Evolutionary conservation across 2,888 invertebrate genomes (phyloP).

Genomic region (Drosophila antonietae): DNA sequence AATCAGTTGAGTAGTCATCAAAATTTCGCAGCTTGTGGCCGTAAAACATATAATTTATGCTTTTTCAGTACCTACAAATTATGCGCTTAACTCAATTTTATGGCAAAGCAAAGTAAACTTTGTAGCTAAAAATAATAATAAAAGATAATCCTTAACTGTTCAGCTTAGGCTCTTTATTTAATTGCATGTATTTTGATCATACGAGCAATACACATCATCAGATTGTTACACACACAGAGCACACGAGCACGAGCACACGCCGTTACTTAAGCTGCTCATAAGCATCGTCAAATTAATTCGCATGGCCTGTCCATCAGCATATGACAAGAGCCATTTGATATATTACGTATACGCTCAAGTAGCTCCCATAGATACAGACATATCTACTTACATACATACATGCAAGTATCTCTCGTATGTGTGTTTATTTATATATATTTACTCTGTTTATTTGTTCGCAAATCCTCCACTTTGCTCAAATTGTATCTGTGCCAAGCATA

Average conservation of each 20-base stretch:
- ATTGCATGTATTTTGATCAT: slow-evolving; percentile 5
- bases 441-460: slow-evolving; percentile 34
- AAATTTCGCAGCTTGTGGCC: not conserved
- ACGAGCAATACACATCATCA: not conserved
- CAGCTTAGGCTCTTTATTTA: not conserved
- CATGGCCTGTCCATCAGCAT: slow-evolving; percentile 38
- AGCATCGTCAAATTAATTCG: slow-evolving; percentile 44
- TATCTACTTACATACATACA: not conserved
- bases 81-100: not conserved
- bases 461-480: slow-evolving; percentile 42
- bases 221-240: slow-evolving; percentile 10
- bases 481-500: slow-evolving; percentile 56
- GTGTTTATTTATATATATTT: slow-evolving; percentile 15
- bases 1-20: not conserved
- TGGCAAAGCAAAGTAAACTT: not conserved
- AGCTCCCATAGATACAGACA: slow-evolving; percentile 13
- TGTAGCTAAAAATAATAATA: not conserved
- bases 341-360: slow-evolving; percentile 64
- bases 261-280: slow-evolving; percentile 19
- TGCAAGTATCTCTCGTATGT: not conserved
- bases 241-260: not conserved
- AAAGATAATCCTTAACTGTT: slow-evolving; percentile 3
- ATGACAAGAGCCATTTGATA: slow-evolving; percentile 39
- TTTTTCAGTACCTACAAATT: not conserved
- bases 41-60: not conserved